Evolutionary conservation across 2,113 vertebrate species (phyloP).

Genomic region (Mus pahari): DNA sequence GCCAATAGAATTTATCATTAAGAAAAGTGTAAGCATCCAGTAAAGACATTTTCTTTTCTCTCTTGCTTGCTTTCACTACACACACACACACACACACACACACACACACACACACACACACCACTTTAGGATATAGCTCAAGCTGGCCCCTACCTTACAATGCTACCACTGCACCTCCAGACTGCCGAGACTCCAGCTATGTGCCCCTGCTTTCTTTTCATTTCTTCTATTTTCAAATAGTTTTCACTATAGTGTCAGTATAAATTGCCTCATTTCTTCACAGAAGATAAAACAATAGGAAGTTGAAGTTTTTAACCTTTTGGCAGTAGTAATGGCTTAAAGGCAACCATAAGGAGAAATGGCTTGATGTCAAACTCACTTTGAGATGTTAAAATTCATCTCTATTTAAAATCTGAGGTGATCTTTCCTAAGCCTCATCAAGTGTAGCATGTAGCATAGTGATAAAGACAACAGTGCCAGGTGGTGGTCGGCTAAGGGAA

Average conservation of each 20-base stretch:
- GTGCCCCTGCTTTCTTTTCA: neutral
- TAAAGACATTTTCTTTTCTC: neutral
- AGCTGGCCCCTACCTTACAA: neutral
- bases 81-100: neutral
- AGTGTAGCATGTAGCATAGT: neutral
- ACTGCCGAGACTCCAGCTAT: neutral
- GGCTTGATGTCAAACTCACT: slow-evolving; percentile 33
- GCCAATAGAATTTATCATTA: slow-evolving; percentile 7
- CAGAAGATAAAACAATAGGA: slow-evolving; percentile 42
- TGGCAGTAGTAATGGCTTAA: neutral
- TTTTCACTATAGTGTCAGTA: neutral
- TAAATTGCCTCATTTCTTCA: slow-evolving; percentile 56
- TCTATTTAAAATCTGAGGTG: neutral
- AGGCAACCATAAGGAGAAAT: slow-evolving; percentile 1
- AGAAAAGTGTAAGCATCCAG: neutral
- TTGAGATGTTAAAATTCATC: slow-evolving; percentile 49
- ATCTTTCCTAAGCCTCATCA: neutral
- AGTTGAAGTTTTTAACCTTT: neutral
- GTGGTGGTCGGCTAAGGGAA: neutral
- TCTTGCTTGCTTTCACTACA: neutral
- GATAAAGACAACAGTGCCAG: neutral
- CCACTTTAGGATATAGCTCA: neutral
- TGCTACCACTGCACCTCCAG: neutral
- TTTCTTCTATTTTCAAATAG: slow-evolving; percentile 11
- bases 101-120: neutral